Evolutionary conservation across 2,113 vertebrate genomes (phyloP), one percentile per base, ranked within the genome.

Genomic region (Danio rerio): DNA sequence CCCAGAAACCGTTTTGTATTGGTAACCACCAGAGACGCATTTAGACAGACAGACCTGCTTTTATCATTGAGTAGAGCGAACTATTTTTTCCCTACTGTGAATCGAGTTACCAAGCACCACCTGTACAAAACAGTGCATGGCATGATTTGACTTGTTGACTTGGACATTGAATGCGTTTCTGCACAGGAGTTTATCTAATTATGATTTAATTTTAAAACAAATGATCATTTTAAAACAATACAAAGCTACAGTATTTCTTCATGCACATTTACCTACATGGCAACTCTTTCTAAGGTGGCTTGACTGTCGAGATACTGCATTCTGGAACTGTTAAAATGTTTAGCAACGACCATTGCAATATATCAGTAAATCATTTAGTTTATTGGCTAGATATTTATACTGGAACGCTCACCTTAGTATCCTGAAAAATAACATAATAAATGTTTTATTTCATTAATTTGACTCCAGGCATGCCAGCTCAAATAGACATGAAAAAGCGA

Each of bases 1-100:
- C 69, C 8, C 72, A 75, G 75, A 81, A 72, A 80, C 74, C 20
- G 80, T 52, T 86, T 81, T 81, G 81, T 83, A 55, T 86, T 71
- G 42, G 81, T 66, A 78, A 52, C 49, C 31, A 84, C 82, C 53
- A 58, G 77, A 82, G 47, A 84, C 12, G 4, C 10, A 45, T 31
- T 31, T 31, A 31, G 31, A 47, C 5, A 31, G 31, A 47, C 5
- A 68, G 65, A 13, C 9, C 7, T 6, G 12, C 31, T 16, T 68
- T 82, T 58, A 68, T 66, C n/a, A 9, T 31, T 18, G 52, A 63
- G 61, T n/a, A 76, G n/a, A 59, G 20, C 12, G 11, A 2, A 53
- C 12, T 31, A 31, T 49, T 59, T 40, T 47, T 8, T 31, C 16
- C 31, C 31, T 31, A 72, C 5, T 9, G 55, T 45, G 55, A 76